These are phyloP conservation scores for Pantelozetes paolii DNA, from an alignment of 2,888 invertebrate species.

Conservation along the genomic window DNA sequence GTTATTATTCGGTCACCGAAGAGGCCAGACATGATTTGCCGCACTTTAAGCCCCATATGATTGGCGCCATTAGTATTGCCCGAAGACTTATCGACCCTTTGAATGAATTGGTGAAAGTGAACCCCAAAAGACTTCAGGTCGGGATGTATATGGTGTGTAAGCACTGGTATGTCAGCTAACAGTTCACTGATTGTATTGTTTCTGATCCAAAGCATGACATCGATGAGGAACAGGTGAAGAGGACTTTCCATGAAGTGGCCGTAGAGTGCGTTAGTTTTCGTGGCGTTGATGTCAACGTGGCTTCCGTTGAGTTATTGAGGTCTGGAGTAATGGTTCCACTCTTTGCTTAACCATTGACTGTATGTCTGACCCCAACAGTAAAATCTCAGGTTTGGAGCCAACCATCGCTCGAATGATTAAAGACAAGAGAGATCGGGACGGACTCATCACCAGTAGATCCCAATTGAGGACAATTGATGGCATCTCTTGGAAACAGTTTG, in stretches of 20 bases:
- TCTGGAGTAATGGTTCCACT: slow-evolving; percentile 53
- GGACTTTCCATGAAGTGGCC: slow-evolving; percentile 72
- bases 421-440: slow-evolving; percentile 66
- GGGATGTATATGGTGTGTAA: slow-evolving; percentile 70
- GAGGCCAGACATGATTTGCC: slow-evolving; percentile 80
- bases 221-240: slow-evolving; percentile 66
- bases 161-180: neutral
- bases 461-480: slow-evolving; percentile 72
- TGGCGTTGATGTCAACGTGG: slow-evolving; percentile 84
- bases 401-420: slow-evolving; percentile 73
- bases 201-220: slow-evolving; percentile 69
- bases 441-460: slow-evolving; percentile 66
- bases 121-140: slow-evolving; percentile 80
- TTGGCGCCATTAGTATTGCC: slow-evolving; percentile 62
- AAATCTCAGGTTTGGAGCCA: slow-evolving; percentile 75
- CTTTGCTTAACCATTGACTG: neutral
- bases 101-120: slow-evolving; percentile 85
- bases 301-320: slow-evolving; percentile 75
- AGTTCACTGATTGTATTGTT: neutral
- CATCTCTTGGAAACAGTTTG: slow-evolving; percentile 75
- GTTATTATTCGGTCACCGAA: slow-evolving; percentile 81
- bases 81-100: slow-evolving; percentile 83
- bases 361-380: slow-evolving; percentile 56
- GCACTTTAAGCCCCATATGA: slow-evolving; percentile 63
- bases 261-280: slow-evolving; percentile 88